Percentiles rank a stretch among this genome's conserved stretches.
These are phyloP conservation scores for Meliscaeva auricollis DNA, from an alignment of 2,888 invertebrate genomes.

Conservation along the genomic window DNA sequence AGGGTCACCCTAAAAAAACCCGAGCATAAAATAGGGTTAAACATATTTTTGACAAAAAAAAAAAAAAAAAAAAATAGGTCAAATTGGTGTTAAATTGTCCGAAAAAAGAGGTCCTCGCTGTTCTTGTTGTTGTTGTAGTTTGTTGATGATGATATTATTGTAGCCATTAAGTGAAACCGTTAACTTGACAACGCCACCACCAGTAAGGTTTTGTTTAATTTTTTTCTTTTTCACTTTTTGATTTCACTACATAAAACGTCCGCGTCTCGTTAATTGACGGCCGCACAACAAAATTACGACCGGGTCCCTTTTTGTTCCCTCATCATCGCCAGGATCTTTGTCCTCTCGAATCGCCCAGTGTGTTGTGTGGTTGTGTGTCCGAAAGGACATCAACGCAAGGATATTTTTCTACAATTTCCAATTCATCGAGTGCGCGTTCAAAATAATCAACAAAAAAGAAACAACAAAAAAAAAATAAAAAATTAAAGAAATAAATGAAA, in stretches of 20 bases:
- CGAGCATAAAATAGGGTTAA: not conserved
- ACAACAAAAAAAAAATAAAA: slow-evolving; percentile 3
- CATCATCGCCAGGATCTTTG: slow-evolving; percentile 12
- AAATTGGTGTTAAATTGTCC: slow-evolving; percentile 59
- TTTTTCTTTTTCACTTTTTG: too few relatives aligned
- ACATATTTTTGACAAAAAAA: not conserved
- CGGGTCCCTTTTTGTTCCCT: slow-evolving; percentile 2
- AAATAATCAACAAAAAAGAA: slow-evolving; percentile 14
- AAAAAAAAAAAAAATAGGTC: slow-evolving; percentile 44
- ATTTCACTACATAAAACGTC: not conserved
- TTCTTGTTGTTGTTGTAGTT: slow-evolving; percentile 35
- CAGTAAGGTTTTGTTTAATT: too few relatives aligned
- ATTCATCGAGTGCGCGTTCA: slow-evolving; percentile 52
- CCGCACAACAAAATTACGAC: slow-evolving; percentile 8
- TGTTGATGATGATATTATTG: slow-evolving; percentile 24
- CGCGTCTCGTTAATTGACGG: slow-evolving; percentile 63
- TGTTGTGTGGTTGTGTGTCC: not conserved
- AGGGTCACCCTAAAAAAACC: not conserved
- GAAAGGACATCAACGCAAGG: slow-evolving; percentile 30
- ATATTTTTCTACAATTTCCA: slow-evolving; percentile 46
- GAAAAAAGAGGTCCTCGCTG: slow-evolving; percentile 30
- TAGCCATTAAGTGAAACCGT: slow-evolving; percentile 41
- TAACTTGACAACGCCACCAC: slow-evolving; percentile 9
- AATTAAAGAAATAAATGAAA: not conserved
- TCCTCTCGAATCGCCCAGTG: not conserved